phyloP scores from a whole-genome alignment of 2,113 vertebrate species.

The Todiramphus chloris region DNA sequence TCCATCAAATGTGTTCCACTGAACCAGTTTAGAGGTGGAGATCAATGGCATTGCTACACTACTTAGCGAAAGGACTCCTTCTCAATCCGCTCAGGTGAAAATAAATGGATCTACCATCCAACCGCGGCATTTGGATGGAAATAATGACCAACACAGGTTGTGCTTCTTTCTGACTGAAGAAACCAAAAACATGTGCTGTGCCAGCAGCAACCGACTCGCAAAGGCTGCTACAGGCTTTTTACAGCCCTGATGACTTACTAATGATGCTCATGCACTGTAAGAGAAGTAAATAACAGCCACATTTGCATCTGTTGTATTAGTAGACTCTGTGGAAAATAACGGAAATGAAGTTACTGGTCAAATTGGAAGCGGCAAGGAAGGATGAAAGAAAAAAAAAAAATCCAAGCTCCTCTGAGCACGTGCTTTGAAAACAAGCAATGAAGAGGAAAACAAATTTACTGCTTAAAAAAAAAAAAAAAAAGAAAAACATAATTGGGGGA shows the following conservation, averaged over 20 bases:
- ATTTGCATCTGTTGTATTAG: not conserved
- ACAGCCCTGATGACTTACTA: not conserved
- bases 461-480: not conserved
- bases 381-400: not conserved
- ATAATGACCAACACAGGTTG: not conserved
- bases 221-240: not conserved
- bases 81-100: slow-evolving; percentile 39
- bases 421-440: slow-evolving; percentile 1
- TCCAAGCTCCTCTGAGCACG: not conserved
- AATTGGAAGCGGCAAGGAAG: not conserved
- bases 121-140: not conserved
- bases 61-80: not conserved
- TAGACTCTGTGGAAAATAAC: not conserved
- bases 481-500: not conserved
- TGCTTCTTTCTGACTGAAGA: not conserved
- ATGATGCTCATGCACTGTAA: not conserved
- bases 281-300: not conserved
- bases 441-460: slow-evolving; percentile 5
- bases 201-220: not conserved
- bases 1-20: not conserved
- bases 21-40: not conserved
- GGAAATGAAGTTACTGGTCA: not conserved
- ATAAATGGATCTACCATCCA: not conserved
- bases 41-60: not conserved
- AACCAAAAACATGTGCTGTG: not conserved